phyloP scores from a whole-genome alignment of 1,140 invertebrate genomes.

The Trinorchestia longiramus region DNA sequence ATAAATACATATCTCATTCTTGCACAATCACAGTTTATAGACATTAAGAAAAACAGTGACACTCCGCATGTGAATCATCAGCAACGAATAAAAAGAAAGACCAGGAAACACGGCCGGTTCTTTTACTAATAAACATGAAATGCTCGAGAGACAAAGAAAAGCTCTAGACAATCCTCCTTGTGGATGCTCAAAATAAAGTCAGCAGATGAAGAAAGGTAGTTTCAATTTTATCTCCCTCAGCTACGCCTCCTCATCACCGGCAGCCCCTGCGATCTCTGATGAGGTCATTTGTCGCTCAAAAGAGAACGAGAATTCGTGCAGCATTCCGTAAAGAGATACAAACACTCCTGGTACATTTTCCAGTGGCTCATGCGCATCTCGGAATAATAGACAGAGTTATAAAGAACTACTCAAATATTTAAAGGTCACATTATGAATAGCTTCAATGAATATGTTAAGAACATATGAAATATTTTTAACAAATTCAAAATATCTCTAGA shows the following conservation, averaged over 20 bases:
- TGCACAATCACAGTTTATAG: background rate
- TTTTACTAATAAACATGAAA: background rate
- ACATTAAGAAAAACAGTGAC: background rate
- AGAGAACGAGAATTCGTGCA: background rate
- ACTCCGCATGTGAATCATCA: background rate
- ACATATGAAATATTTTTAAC: too few relatives aligned
- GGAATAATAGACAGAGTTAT: background rate
- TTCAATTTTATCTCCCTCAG: background rate
- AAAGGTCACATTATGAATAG: background rate
- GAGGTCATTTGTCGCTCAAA: background rate
- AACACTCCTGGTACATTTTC: background rate
- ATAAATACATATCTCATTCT: background rate
- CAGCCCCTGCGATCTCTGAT: background rate
- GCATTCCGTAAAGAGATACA: background rate
- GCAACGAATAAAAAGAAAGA: background rate
- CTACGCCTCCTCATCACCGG: background rate
- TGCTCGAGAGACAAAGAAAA: background rate
- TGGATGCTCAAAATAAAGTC: background rate
- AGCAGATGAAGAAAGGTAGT: background rate
- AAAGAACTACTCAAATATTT: background rate
- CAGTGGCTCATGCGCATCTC: background rate
- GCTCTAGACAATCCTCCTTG: background rate
- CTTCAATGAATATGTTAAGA: background rate
- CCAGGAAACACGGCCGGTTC: background rate
- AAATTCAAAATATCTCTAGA: background rate